Percentiles rank a stretch among this genome's conserved stretches.
phyloP scores from a whole-genome alignment of 2,888 invertebrate species.

The Leptopterna dolabrata region DNA sequence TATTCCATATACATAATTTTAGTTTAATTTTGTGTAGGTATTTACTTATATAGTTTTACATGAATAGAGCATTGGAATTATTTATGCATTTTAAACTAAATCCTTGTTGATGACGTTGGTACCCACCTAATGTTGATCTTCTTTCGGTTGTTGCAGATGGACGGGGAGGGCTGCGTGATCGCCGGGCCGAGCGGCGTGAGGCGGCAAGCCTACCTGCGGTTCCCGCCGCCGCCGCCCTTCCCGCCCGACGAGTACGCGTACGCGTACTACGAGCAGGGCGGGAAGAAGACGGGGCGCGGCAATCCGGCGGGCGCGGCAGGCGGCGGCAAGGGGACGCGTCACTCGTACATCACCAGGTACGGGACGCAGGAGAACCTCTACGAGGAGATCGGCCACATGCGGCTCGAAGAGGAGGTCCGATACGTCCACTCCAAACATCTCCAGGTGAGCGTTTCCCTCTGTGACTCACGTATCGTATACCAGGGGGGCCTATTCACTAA shows the following conservation, averaged over 20 bases:
- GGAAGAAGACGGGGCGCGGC: constrained; percentile 36
- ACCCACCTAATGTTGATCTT: too few relatives aligned
- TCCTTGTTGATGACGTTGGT: too few relatives aligned
- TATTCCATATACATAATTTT: too few relatives aligned
- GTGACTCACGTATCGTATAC: not conserved
- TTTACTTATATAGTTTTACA: too few relatives aligned
- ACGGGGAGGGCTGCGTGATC: constrained; percentile 57
- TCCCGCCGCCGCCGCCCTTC: constrained; percentile 80
- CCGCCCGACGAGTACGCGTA: constrained; percentile 79
- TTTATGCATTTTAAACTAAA: too few relatives aligned
- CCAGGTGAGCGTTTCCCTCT: constrained; percentile 58
- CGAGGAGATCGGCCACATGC: constrained; percentile 78
- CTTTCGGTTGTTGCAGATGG: constrained; percentile 40
- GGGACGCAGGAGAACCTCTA: constrained; percentile 88
- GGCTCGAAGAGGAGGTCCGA: constrained; percentile 86
- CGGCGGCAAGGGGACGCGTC: constrained; percentile 68
- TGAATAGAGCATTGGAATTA: too few relatives aligned
- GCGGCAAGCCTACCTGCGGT: constrained; percentile 71
- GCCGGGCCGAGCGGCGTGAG: constrained; percentile 59
- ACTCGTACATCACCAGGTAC: constrained; percentile 81
- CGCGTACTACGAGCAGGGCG: constrained; percentile 79
- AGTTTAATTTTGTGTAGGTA: too few relatives aligned
- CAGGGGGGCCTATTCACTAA: too few relatives aligned
- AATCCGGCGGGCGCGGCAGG: constrained; percentile 65
- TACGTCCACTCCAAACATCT: constrained; percentile 84